phyloP scores from a whole-genome alignment of 1,140 invertebrate species.

The Orius insidiosus region DNA sequence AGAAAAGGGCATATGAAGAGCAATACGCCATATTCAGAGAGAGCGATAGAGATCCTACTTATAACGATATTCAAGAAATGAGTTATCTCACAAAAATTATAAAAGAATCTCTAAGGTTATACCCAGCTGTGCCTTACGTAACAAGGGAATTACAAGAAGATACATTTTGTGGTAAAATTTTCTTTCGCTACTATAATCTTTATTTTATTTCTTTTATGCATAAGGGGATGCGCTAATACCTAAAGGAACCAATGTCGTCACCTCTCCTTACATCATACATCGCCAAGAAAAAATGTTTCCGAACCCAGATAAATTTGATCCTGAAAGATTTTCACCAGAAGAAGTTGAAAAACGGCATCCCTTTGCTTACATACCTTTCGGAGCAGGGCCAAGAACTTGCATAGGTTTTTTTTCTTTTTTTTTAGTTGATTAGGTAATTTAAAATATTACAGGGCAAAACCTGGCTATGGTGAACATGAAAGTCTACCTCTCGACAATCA shows the following conservation, averaged over 20 bases:
- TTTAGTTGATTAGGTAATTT: too few relatives aligned
- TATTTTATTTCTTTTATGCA: constrained; percentile 21
- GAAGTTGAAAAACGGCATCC: constrained; percentile 32
- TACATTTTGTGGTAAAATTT: constrained; percentile 16
- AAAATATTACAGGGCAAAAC: too few relatives aligned
- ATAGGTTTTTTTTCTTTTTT: too few relatives aligned
- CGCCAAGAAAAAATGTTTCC: constrained; percentile 24
- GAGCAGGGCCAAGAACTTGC: constrained; percentile 39
- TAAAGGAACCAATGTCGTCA: neutral
- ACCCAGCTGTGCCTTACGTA: too few relatives aligned
- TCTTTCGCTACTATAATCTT: constrained; percentile 31
- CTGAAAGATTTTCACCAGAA: constrained; percentile 43
- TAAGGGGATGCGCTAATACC: constrained; percentile 7
- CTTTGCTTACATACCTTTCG: constrained; percentile 37
- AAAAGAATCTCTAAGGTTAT: too few relatives aligned
- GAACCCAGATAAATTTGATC: constrained; percentile 40
- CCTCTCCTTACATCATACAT: constrained; percentile 8
- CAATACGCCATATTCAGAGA: constrained; percentile 32
- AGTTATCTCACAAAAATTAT: too few relatives aligned
- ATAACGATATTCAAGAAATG: too few relatives aligned
- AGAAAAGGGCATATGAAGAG: constrained; percentile 34
- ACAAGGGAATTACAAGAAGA: too few relatives aligned
- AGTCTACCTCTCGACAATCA: too few relatives aligned
- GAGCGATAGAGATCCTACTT: too few relatives aligned
- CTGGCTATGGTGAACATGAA: too few relatives aligned